These are phyloP conservation scores for Gymnothorax reevesii DNA, from an alignment of 2,797 vertebrate genomes.

Conservation along the genomic window DNA sequence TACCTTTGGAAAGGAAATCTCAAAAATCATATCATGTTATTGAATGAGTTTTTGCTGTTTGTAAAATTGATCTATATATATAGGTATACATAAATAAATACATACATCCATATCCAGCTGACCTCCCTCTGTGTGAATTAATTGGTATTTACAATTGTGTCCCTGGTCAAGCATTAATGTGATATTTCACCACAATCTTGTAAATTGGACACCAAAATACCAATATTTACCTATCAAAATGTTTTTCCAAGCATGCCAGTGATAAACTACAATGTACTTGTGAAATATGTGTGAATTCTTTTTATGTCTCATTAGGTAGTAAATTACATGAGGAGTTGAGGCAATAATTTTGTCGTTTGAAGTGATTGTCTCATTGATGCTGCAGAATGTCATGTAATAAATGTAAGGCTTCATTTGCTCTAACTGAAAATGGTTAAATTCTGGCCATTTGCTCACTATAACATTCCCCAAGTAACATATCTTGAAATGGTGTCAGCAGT, in stretches of 20 bases:
- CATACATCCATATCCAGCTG: slow-evolving; percentile 41
- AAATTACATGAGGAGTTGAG: slow-evolving; percentile 59
- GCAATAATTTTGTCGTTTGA: slow-evolving; percentile 74
- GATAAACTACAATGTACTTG: slow-evolving; percentile 47
- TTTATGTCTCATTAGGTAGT: slow-evolving; percentile 58
- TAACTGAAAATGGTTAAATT: slow-evolving; percentile 53
- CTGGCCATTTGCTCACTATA: slow-evolving; percentile 53
- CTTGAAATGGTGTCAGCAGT: slow-evolving; percentile 52
- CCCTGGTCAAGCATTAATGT: slow-evolving; percentile 48
- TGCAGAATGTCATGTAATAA: slow-evolving; percentile 40
- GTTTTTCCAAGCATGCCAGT: slow-evolving; percentile 70
- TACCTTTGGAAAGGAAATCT: slow-evolving; percentile 63
- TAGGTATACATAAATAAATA: slow-evolving; percentile 57
- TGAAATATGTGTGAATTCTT: slow-evolving; percentile 55
- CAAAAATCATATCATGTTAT: slow-evolving; percentile 63
- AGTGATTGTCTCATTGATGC: slow-evolving; percentile 28
- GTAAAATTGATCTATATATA: slow-evolving; percentile 55
- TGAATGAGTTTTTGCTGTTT: slow-evolving; percentile 59
- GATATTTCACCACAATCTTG: slow-evolving; percentile 50
- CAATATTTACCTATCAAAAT: slow-evolving; percentile 41
- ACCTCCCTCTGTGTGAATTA: slow-evolving; percentile 31
- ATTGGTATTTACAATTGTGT: slow-evolving; percentile 43
- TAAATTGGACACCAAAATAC: slow-evolving; percentile 3
- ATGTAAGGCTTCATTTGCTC: slow-evolving; percentile 39
- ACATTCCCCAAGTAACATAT: slow-evolving; percentile 61